Evolutionary conservation across 92 coral and sea anemone genomes (phyloP).

Genomic region (Porites evermanni): DNA sequence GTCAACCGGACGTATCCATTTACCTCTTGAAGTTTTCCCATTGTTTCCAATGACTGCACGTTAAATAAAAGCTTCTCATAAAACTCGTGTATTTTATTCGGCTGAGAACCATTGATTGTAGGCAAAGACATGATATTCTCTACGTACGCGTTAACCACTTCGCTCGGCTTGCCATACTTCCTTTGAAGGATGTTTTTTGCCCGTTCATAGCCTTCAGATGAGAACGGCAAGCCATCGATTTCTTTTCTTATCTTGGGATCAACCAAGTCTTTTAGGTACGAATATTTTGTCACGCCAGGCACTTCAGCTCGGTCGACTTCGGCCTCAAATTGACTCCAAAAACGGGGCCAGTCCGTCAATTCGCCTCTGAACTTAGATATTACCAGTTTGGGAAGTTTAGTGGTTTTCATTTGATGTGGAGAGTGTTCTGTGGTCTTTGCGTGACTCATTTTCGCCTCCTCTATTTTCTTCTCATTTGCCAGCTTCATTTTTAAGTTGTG

Average conservation of each 20-base stretch:
- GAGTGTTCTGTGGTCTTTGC: slow-evolving; percentile 8
- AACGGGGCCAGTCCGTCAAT: slow-evolving; percentile 34
- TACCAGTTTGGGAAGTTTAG: background rate
- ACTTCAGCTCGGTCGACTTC: slow-evolving; percentile 36
- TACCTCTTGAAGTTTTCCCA: slow-evolving; percentile 75
- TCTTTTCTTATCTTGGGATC: slow-evolving; percentile 21
- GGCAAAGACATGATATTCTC: slow-evolving; percentile 65
- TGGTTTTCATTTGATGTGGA: slow-evolving; percentile 16
- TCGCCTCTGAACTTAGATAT: slow-evolving; percentile 34
- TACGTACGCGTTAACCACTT: slow-evolving; percentile 71
- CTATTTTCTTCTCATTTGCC: slow-evolving; percentile 20
- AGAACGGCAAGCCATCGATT: slow-evolving; percentile 43
- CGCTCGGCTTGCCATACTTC: slow-evolving; percentile 61
- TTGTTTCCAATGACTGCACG: slow-evolving; percentile 71
- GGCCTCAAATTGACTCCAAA: slow-evolving; percentile 34
- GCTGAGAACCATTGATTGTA: slow-evolving; percentile 65
- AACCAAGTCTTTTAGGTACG: slow-evolving; percentile 25
- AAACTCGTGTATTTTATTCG: slow-evolving; percentile 59
- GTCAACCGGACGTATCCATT: slow-evolving; percentile 69
- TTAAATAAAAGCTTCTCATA: slow-evolving; percentile 66
- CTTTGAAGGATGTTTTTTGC: slow-evolving; percentile 38
- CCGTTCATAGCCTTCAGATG: slow-evolving; percentile 51
- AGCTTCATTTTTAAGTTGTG: slow-evolving; percentile 24
- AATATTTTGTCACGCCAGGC: slow-evolving; percentile 42
- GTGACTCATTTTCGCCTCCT: slow-evolving; percentile 5